Conservation (phyloP, 2,797 vertebrate species). For the Oophaga sylvatica region DNA sequence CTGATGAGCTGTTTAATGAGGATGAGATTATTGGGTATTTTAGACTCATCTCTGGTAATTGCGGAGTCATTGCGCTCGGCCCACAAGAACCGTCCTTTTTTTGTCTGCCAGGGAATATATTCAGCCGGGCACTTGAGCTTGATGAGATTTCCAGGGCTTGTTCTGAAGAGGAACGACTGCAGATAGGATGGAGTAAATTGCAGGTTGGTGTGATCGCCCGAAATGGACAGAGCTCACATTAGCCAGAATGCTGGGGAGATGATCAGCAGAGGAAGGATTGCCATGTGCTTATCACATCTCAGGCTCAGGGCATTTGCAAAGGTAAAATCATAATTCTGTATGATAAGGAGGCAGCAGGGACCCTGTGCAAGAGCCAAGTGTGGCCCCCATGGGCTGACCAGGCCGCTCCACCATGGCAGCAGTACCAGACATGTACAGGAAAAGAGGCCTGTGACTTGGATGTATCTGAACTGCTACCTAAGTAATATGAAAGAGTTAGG, state of each 20-base stretch:
- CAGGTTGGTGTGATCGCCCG: conserved; percentile 31
- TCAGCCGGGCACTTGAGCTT: conserved; percentile 61
- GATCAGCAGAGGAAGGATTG: background rate
- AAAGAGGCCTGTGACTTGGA: too few species aligned
- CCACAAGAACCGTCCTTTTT: conserved; percentile 4
- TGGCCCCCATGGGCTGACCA: background rate
- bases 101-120: conserved; percentile 49
- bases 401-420: too few species aligned
- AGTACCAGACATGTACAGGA: too few species aligned
- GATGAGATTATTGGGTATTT: background rate
- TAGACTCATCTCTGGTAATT: conserved; percentile 41
- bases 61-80: conserved; percentile 43
- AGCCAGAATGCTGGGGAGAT: conserved; percentile 8
- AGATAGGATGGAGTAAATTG: conserved; percentile 50
- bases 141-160: conserved; percentile 61
- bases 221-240: background rate
- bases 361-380: background rate
- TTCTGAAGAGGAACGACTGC: conserved; percentile 50
- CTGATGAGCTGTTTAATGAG: conserved; percentile 22
- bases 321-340: background rate
- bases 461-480: too few species aligned
- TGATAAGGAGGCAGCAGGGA: background rate
- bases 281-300: background rate
- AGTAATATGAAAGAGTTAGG: too few species aligned
- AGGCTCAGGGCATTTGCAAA: background rate